Percentiles rank a stretch among this genome's conserved stretches.
phyloP scores from a whole-genome alignment of 2,888 invertebrate species.

The Aromia moschata region DNA sequence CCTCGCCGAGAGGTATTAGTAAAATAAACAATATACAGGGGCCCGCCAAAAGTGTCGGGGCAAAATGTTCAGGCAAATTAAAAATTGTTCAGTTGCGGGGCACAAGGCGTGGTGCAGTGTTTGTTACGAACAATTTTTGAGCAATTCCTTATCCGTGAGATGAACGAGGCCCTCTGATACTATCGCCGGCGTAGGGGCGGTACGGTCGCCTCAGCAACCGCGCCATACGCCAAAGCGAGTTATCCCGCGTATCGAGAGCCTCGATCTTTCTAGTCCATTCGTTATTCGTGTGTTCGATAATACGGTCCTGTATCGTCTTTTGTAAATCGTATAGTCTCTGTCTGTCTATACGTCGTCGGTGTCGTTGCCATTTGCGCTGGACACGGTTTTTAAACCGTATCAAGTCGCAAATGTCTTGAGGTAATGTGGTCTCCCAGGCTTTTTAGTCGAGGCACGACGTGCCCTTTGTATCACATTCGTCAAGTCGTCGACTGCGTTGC shows the following conservation, averaged over 20 bases:
- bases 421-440: background rate
- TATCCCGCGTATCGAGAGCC: background rate
- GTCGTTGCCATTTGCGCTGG: background rate
- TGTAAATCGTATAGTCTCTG: background rate
- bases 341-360: background rate
- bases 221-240: background rate
- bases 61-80: too few relatives aligned
- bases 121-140: too few relatives aligned
- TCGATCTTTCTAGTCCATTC: background rate
- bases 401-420: background rate
- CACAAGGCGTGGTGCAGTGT: too few relatives aligned
- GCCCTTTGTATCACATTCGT: background rate
- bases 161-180: too few relatives aligned
- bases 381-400: background rate
- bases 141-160: too few relatives aligned
- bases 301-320: background rate
- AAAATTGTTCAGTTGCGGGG: too few relatives aligned
- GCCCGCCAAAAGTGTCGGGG: too few relatives aligned
- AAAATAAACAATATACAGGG: too few relatives aligned
- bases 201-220: too few relatives aligned
- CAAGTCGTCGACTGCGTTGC: background rate
- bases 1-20: too few relatives aligned
- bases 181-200: too few relatives aligned
- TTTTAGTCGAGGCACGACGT: background rate
- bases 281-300: background rate